Base-by-base conservation (phyloP, 2,113 vertebrate genomes). In the Irena cyanogastra region DNA sequence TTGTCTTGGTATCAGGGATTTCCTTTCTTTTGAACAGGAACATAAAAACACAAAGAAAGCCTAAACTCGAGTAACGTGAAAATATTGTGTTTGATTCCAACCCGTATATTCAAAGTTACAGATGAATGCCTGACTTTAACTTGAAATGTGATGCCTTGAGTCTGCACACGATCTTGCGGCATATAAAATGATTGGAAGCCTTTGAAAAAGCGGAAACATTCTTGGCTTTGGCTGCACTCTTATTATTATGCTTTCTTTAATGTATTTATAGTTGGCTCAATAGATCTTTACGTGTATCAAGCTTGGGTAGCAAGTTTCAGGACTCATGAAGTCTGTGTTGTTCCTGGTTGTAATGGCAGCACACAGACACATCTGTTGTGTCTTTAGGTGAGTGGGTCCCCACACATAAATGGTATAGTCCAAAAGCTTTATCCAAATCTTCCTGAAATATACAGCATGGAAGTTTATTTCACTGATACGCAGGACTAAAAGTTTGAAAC, bases 21-120 rank as follows among this genome's bases (percentile, higher is more conserved):
- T 96, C 93, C 92, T 95, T 96, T 94, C 92, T 87, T 96, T 96
- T 95, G 93, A 96, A 93, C 64, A 87, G 64, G 49, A 95, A 92
- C 88, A 93, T 95, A 94, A 95, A 96, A 94, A 83, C 83, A 95
- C 76, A 92, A 93, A 91, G 93, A 76, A 84, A 80, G 83, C 47
- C 92, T 95, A 87, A 95, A 96, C 69, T 93, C 76, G 75, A 96
- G 80, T 84, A 94, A 94, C 28, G 41, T 95, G 92, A 96, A 96
- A 96, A 96, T 96, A 96, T 68, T 96, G 88, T 60, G 57, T 93
- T 94, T 93, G 83, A 94, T 86, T 96, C 94, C 86, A 92, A 60
- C 64, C 86, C 44, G 60, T 92, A 75, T 87, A 76, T 89, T 83
- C 88, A 87, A 74, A 92, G 90, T 93, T 92, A 91, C 47, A 94